phyloP scores from a whole-genome alignment of 2,888 invertebrate genomes.

The Brenthis ino region DNA sequence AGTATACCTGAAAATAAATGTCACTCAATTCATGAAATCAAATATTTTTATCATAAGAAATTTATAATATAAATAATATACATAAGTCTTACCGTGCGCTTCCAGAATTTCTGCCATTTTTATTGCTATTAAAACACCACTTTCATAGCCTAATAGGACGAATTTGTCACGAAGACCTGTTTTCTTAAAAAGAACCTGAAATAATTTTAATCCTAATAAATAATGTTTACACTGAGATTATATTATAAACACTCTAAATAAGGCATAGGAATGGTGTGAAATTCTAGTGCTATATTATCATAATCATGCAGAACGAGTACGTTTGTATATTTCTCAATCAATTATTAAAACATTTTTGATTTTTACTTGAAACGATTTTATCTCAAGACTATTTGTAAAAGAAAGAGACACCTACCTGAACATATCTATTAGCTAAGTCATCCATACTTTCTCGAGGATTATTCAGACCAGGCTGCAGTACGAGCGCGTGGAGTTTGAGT shows the following conservation, averaged over 20 bases:
- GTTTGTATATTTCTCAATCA: too few relatives aligned
- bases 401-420: conserved; percentile 42
- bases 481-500: conserved; percentile 51
- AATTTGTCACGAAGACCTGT: conserved; percentile 47
- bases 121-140: conserved; percentile 55
- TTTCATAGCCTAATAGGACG: conserved; percentile 59
- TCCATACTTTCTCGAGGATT: conserved; percentile 44
- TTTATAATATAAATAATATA: neutral
- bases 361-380: neutral
- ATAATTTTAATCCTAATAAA: neutral
- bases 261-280: too few relatives aligned
- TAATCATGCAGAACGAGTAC: too few relatives aligned
- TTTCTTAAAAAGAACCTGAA: conserved; percentile 51
- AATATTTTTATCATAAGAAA: neutral
- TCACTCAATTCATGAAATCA: neutral
- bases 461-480: conserved; percentile 52
- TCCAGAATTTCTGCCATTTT: conserved; percentile 61
- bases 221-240: too few relatives aligned
- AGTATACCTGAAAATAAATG: conserved; percentile 48
- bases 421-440: conserved; percentile 49
- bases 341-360: neutral
- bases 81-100: conserved; percentile 48
- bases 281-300: too few relatives aligned
- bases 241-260: too few relatives aligned
- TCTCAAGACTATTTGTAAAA: neutral